phyloP scores from a whole-genome alignment of 2,888 invertebrate species.

The Aphodius granarius region DNA sequence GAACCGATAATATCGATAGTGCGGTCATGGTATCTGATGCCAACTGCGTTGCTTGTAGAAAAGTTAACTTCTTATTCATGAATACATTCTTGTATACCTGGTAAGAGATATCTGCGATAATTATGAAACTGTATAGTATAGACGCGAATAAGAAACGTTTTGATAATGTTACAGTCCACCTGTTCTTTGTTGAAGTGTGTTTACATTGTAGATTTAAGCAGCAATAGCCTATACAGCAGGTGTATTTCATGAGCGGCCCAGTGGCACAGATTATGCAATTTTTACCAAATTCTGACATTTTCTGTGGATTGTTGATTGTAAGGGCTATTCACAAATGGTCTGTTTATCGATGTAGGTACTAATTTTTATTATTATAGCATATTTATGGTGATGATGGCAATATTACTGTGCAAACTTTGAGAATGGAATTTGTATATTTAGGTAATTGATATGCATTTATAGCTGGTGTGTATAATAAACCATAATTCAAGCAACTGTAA shows the following conservation, averaged over 20 bases:
- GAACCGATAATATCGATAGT: neutral
- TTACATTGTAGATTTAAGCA: constrained; percentile 4
- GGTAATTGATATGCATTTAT: neutral
- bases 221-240: neutral
- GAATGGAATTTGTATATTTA: neutral
- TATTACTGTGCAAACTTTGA: neutral
- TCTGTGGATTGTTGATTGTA: neutral
- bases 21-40: constrained; percentile 1
- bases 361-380: neutral
- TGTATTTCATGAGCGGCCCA: neutral
- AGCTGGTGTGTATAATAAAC: neutral
- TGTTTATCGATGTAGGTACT: neutral
- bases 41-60: neutral
- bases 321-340: neutral
- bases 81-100: constrained; percentile 1
- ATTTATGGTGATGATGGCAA: neutral
- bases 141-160: neutral
- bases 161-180: neutral
- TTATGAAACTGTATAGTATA: neutral
- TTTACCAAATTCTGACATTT: neutral
- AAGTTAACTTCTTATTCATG: neutral
- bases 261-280: constrained; percentile 6
- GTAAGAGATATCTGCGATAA: neutral
- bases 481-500: too few relatives aligned
- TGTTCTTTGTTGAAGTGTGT: neutral